These are phyloP conservation scores for Mythimna vitellina DNA, from an alignment of 2,888 invertebrate species.

Conservation along the genomic window DNA sequence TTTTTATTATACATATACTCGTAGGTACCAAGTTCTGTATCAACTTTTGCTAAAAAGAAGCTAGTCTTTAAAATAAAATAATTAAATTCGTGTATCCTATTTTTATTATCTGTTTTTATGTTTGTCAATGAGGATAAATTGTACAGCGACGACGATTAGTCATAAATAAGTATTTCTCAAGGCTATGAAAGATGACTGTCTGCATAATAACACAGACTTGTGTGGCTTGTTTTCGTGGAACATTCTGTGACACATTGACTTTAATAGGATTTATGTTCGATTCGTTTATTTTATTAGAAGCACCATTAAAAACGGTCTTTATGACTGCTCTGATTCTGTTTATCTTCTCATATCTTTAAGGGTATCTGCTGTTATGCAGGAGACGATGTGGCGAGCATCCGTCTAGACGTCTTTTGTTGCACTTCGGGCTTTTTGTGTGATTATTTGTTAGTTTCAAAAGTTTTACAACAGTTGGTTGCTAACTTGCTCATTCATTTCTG, in stretches of 20 bases:
- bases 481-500: background rate
- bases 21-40: background rate
- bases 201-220: conserved; percentile 69
- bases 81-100: conserved; percentile 44
- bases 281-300: conserved; percentile 42
- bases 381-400: conserved; percentile 8
- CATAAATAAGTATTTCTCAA: conserved; percentile 77
- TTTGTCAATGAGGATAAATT: conserved; percentile 76
- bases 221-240: conserved; percentile 73
- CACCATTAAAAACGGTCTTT: conserved; percentile 17
- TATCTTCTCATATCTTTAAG: conserved; percentile 28
- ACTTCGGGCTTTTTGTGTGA: conserved; percentile 11
- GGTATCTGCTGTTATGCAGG: conserved; percentile 21
- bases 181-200: conserved; percentile 73
- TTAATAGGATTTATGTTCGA: conserved; percentile 56
- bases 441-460: conserved; percentile 2
- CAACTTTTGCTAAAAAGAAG: conserved; percentile 7
- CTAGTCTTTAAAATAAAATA: conserved; percentile 33
- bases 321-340: conserved; percentile 30
- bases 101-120: conserved; percentile 61
- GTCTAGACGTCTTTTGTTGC: conserved; percentile 49
- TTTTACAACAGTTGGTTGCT: background rate
- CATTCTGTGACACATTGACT: conserved; percentile 63
- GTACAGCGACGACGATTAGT: conserved; percentile 72
- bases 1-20: background rate